Conservation (phyloP, 2,888 invertebrate species). For the Odontomyia ornata region DNA sequence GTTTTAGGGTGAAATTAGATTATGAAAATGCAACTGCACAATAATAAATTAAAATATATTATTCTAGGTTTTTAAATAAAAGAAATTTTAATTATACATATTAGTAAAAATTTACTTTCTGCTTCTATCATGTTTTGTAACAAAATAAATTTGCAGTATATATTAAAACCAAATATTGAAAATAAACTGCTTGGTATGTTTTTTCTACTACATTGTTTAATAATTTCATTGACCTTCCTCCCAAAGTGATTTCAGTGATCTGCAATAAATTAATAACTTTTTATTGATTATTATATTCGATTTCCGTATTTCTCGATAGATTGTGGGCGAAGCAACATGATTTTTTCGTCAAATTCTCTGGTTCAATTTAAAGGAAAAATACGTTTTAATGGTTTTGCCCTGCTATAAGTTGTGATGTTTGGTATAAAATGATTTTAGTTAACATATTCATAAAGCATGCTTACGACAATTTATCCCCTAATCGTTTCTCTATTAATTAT, state of each 20-base stretch:
- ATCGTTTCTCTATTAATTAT: too few relatives aligned
- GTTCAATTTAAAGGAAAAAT: too few relatives aligned
- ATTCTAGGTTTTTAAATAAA: constrained; percentile 42
- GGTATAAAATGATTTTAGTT: too few relatives aligned
- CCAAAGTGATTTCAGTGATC: background rate
- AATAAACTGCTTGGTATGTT: constrained; percentile 33
- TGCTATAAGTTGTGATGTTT: too few relatives aligned
- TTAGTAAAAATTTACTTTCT: constrained; percentile 40
- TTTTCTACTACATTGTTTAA: constrained; percentile 25
- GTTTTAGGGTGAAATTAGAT: constrained; percentile 41
- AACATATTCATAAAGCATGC: too few relatives aligned
- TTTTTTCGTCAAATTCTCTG: too few relatives aligned
- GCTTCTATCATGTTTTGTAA: constrained; percentile 42
- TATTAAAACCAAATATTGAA: constrained; percentile 39
- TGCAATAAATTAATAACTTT: too few relatives aligned
- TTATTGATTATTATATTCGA: background rate
- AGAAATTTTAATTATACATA: constrained; percentile 40
- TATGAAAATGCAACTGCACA: constrained; percentile 43
- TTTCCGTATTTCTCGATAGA: too few relatives aligned
- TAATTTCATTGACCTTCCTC: background rate
- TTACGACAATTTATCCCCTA: too few relatives aligned
- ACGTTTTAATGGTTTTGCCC: too few relatives aligned
- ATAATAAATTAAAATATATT: constrained; percentile 39
- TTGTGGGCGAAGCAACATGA: too few relatives aligned
- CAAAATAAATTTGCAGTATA: constrained; percentile 41